A percentile compares a stretch with the other conserved stretches of the same genome.
Conservation (phyloP, 2,888 invertebrate genomes). For the Parascotia fuliginaria region DNA sequence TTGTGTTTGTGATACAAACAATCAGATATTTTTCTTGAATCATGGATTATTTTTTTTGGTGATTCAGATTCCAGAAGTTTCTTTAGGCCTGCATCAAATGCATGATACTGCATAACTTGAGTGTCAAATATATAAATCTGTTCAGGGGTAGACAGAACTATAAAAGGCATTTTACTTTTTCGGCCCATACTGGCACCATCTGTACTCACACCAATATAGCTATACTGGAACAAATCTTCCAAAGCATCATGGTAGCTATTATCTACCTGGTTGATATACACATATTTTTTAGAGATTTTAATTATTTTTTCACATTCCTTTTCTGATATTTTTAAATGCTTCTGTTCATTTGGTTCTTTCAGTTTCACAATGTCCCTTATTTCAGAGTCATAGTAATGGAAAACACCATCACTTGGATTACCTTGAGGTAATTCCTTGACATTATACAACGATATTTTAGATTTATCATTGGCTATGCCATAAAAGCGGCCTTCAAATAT, state of each 20-base stretch:
- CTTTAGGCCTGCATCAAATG: slow-evolving; percentile 80
- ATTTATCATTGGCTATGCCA: slow-evolving; percentile 74
- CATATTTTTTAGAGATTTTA: slow-evolving; percentile 72
- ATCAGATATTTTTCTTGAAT: slow-evolving; percentile 85
- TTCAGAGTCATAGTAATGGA: slow-evolving; percentile 76
- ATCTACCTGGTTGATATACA: slow-evolving; percentile 80
- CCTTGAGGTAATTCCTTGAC: slow-evolving; percentile 70
- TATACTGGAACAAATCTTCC: slow-evolving; percentile 66
- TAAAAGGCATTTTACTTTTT: slow-evolving; percentile 79
- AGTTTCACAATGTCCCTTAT: slow-evolving; percentile 75
- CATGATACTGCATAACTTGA: slow-evolving; percentile 79
- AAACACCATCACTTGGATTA: slow-evolving; percentile 64
- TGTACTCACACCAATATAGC: slow-evolving; percentile 69
- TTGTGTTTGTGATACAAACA: slow-evolving; percentile 86
- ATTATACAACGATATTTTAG: slow-evolving; percentile 76
- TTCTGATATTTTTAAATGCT: slow-evolving; percentile 69
- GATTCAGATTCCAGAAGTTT: slow-evolving; percentile 72
- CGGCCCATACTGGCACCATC: slow-evolving; percentile 81
- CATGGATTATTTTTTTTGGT: slow-evolving; percentile 86
- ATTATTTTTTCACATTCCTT: slow-evolving; percentile 76
- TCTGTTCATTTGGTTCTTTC: slow-evolving; percentile 61
- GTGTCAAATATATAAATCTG: slow-evolving; percentile 82
- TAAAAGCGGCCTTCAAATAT: slow-evolving; percentile 77
- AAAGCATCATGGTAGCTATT: slow-evolving; percentile 73
- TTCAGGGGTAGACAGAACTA: slow-evolving; percentile 73